These are phyloP conservation scores for Oreochromis aureus DNA, from an alignment of 2,113 vertebrate species.

Conservation along the genomic window DNA sequence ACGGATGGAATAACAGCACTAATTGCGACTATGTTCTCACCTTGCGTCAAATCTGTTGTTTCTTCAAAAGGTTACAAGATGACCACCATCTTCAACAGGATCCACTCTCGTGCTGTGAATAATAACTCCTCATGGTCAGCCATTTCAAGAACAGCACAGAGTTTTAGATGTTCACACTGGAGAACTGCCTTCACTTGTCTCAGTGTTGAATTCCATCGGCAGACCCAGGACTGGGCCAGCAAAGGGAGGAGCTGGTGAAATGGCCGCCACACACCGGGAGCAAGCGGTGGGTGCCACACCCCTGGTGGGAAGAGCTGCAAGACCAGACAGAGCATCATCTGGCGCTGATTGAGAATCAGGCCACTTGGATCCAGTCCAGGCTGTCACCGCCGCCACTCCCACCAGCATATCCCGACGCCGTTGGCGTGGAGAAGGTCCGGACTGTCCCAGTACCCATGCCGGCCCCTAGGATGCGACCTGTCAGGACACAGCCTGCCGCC, in stretches of 20 bases:
- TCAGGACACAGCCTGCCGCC: fast-evolving
- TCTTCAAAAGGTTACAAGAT: neutral
- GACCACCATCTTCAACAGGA: neutral
- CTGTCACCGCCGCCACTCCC: fast-evolving
- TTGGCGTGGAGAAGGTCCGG: no score
- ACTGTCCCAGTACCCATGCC: no score
- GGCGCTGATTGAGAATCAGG: no score
- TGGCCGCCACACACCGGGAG: no score
- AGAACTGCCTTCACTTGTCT: neutral
- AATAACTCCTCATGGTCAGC: neutral
- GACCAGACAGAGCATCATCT: no score
- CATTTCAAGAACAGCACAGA: neutral
- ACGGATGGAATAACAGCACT: fast-evolving
- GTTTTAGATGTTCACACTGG: neutral
- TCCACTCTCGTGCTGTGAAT: neutral
- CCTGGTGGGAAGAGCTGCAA: no score
- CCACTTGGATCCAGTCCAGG: no score
- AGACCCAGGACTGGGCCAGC: no score
- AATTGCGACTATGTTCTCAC: fast-evolving
- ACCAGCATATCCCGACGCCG: fast-evolving
- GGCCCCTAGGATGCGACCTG: no score
- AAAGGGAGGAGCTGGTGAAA: no score
- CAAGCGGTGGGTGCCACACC: no score
- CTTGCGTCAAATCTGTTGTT: neutral
- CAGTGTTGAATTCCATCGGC: neutral